Percentiles rank a stretch among this genome's conserved stretches.
Conservation (phyloP, 2,888 invertebrate genomes). For the Amphipyra berbera region DNA sequence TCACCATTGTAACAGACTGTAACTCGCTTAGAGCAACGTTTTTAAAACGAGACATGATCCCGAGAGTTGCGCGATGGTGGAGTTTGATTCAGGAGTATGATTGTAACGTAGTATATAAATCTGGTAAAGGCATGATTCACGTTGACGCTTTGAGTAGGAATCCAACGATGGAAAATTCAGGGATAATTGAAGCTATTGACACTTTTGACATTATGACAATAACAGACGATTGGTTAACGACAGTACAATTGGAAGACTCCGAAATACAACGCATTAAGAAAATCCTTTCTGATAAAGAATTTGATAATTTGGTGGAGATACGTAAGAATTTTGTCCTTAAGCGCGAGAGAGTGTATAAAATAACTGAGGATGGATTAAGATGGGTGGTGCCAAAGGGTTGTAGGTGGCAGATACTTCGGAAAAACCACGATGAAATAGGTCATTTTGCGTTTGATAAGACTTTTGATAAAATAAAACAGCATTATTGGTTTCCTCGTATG, state of each 20-base stretch:
- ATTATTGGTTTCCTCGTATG: constrained; percentile 42
- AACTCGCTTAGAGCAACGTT: constrained; percentile 25
- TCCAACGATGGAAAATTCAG: neutral
- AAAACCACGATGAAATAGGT: constrained; percentile 47
- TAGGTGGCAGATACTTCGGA: constrained; percentile 37
- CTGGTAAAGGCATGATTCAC: constrained; percentile 33
- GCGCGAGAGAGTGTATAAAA: constrained; percentile 1
- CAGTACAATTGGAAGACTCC: constrained; percentile 3
- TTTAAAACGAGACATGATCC: constrained; percentile 40
- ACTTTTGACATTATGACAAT: neutral
- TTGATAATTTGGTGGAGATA: neutral
- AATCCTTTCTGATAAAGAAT: neutral
- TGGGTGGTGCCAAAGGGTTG: constrained; percentile 31
- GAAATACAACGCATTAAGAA: constrained; percentile 6
- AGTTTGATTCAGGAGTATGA: constrained; percentile 40
- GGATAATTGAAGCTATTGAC: constrained; percentile 3
- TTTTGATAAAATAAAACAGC: constrained; percentile 17
- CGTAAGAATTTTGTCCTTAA: constrained; percentile 7
- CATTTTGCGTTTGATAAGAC: constrained; percentile 43
- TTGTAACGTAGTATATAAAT: constrained; percentile 29
- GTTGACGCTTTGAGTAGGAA: constrained; percentile 39
- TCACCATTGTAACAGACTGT: constrained; percentile 30
- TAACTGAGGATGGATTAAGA: constrained; percentile 13
- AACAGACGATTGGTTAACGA: constrained; percentile 2
- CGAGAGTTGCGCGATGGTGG: constrained; percentile 47